phyloP scores from a whole-genome alignment of 2,888 invertebrate genomes.

The Caenorhabditis imperialis region DNA sequence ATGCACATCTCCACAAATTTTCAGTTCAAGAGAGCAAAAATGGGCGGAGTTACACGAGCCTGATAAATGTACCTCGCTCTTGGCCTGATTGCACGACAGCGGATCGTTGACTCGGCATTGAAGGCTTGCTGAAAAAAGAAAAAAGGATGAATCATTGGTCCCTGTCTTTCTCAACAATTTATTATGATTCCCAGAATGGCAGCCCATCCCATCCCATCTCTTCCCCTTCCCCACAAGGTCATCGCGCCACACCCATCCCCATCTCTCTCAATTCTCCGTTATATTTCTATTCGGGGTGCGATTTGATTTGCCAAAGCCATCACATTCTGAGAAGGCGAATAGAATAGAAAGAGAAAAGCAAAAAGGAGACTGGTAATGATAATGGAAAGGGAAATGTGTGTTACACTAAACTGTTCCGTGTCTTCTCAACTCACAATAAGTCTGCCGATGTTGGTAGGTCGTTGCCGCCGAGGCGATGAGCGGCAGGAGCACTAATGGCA shows the following conservation, averaged over 20 bases:
- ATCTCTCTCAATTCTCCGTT: too few species aligned
- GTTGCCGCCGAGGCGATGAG: conserved; percentile 33
- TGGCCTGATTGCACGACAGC: conserved; percentile 69
- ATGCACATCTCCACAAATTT: too few species aligned
- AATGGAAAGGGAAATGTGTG: too few species aligned
- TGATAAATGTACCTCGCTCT: conserved; percentile 62
- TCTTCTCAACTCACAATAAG: conserved; percentile 56
- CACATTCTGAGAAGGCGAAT: too few species aligned
- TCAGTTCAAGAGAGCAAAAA: too few species aligned
- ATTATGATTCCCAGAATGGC: neutral
- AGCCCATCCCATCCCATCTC: neutral
- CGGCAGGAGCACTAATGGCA: conserved; percentile 49
- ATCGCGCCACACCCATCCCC: neutral
- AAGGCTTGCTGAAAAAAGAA: conserved; percentile 57
- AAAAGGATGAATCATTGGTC: neutral
- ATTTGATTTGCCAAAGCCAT: too few species aligned
- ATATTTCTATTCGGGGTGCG: neutral
- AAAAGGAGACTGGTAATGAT: conserved; percentile 28
- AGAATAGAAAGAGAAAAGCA: too few species aligned
- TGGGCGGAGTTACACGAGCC: too few species aligned
- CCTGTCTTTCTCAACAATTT: too few species aligned
- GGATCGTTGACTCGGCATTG: conserved; percentile 76
- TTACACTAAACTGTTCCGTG: too few species aligned
- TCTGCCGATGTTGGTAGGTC: conserved; percentile 45
- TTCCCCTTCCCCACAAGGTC: neutral